phyloP scores from a whole-genome alignment of 2,797 vertebrate genomes.

The Esox lucius region DNA sequence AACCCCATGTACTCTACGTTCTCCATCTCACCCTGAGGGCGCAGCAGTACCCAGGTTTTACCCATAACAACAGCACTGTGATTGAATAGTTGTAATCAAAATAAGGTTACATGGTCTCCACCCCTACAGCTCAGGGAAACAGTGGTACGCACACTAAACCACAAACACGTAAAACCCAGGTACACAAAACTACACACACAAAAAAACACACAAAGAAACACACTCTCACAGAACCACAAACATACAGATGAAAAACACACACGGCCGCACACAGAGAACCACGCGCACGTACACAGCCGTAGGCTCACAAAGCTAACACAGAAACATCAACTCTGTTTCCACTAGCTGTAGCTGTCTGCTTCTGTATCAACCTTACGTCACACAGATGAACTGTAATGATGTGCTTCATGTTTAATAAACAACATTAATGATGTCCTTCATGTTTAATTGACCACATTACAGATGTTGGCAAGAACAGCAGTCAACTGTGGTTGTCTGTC shows the following conservation, averaged over 20 bases:
- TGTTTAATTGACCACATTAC: background rate
- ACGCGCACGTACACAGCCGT: background rate
- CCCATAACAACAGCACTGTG: constrained; percentile 63
- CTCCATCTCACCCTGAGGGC: constrained; percentile 44
- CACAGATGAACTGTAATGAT: too few relatives aligned
- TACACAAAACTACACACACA: background rate
- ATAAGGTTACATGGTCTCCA: too few relatives aligned
- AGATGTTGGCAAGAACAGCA: background rate
- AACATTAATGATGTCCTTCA: background rate
- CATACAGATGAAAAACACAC: background rate
- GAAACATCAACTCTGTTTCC: background rate
- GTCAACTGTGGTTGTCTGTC: background rate
- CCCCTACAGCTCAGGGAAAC: background rate
- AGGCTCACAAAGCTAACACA: background rate
- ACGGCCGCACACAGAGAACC: too few relatives aligned
- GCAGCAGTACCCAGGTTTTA: constrained; percentile 50
- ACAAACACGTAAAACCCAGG: background rate
- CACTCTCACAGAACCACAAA: background rate
- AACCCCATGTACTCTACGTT: too few relatives aligned
- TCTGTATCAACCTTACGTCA: too few relatives aligned
- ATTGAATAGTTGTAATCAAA: constrained; percentile 51
- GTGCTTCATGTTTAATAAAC: background rate
- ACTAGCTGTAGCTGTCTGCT: too few relatives aligned
- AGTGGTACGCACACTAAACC: background rate
- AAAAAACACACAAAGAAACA: background rate